Percentiles rank a stretch among this genome's conserved stretches.
phyloP scores from a whole-genome alignment of 1,140 invertebrate species.

The Patella vulgata region DNA sequence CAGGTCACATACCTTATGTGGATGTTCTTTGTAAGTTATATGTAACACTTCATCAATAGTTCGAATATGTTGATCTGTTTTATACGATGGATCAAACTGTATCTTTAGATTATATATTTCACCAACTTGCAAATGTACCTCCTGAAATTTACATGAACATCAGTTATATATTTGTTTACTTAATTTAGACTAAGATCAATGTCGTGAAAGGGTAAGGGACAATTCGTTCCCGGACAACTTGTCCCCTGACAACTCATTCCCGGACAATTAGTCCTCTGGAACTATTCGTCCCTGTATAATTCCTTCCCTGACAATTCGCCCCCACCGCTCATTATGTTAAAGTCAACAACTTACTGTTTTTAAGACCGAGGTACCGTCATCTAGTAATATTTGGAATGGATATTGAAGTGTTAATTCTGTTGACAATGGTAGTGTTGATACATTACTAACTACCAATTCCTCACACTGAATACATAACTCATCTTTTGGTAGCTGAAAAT shows the following conservation, averaged over 20 bases:
- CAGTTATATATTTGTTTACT: too few relatives aligned
- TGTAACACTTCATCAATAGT: conserved; percentile 61
- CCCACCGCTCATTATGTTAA: too few relatives aligned
- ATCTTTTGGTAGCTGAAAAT: conserved; percentile 51
- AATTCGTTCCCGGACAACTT: too few relatives aligned
- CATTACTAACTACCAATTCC: conserved; percentile 62
- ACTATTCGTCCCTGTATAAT: too few relatives aligned
- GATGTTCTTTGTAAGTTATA: conserved; percentile 64
- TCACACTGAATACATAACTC: conserved; percentile 48
- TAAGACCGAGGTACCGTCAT: conserved; percentile 43
- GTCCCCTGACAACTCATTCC: too few relatives aligned
- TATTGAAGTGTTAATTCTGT: conserved; percentile 51
- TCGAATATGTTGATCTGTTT: conserved; percentile 61
- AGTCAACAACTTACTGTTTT: conserved; percentile 56
- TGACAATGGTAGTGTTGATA: conserved; percentile 64
- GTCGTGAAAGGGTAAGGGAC: too few relatives aligned
- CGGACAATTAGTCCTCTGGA: too few relatives aligned
- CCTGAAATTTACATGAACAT: conserved; percentile 52
- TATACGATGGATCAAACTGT: conserved; percentile 64
- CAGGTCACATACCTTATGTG: conserved; percentile 65
- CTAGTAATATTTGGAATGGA: conserved; percentile 60
- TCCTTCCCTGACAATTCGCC: too few relatives aligned
- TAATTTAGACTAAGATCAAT: too few relatives aligned
- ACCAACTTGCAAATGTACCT: conserved; percentile 48
- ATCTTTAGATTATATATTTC: conserved; percentile 52